These are phyloP conservation scores for Pimpla rufipes DNA, from an alignment of 2,888 invertebrate genomes.

Conservation along the genomic window DNA sequence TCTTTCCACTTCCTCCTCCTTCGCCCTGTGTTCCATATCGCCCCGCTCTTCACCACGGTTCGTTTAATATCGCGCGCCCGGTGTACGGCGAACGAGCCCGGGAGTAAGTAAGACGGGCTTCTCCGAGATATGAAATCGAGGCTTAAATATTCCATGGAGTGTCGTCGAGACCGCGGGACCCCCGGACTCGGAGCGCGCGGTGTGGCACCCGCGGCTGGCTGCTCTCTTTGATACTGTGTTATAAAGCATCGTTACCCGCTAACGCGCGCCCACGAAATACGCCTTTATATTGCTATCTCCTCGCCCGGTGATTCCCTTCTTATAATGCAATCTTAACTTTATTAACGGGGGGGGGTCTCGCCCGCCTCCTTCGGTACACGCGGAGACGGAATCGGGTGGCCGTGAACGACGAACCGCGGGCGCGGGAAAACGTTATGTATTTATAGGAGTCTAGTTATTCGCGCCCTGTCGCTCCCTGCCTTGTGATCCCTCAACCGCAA, in stretches of 20 bases:
- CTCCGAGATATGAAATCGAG: conserved; percentile 84
- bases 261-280: conserved; percentile 67
- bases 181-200: conserved; percentile 68
- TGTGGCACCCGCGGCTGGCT: conserved; percentile 68
- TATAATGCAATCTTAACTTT: conserved; percentile 82
- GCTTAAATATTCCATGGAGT: conserved; percentile 85
- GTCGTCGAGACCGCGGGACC: conserved; percentile 73
- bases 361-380: conserved; percentile 23
- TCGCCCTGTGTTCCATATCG: conserved; percentile 60
- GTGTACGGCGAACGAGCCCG: conserved; percentile 22
- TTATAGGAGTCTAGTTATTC: conserved; percentile 59
- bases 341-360: conserved; percentile 75
- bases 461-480: conserved; percentile 31
- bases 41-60: conserved; percentile 62
- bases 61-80: conserved; percentile 80
- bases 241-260: conserved; percentile 82
- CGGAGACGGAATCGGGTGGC: conserved; percentile 35
- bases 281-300: conserved; percentile 81
- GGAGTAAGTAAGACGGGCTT: conserved; percentile 70
- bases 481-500: conserved; percentile 22
- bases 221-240: conserved; percentile 82
- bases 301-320: conserved; percentile 78
- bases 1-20: conserved; percentile 68
- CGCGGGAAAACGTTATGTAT: conserved; percentile 49
- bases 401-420: no score